Evolutionary conservation across 2,113 vertebrate species (phyloP).

Genomic region (Thomomys bottae): DNA sequence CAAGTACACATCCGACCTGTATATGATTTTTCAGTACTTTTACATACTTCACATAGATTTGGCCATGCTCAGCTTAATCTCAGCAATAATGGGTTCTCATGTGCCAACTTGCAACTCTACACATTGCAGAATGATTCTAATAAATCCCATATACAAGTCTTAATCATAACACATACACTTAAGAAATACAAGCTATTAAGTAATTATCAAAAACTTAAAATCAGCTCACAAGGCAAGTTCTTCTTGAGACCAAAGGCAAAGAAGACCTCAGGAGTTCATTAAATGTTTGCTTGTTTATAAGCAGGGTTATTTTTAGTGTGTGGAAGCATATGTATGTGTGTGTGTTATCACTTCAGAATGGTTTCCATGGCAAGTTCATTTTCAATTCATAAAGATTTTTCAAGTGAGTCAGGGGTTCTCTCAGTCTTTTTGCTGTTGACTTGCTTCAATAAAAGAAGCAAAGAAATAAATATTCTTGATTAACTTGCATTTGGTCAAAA

Average conservation of each 20-base stretch:
- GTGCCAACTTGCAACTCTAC: neutral
- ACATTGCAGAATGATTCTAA: neutral
- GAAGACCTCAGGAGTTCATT: neutral
- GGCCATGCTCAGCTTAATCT: neutral
- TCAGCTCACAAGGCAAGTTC: neutral
- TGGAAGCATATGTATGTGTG: no score
- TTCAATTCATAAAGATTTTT: constrained; percentile 47
- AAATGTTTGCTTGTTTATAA: constrained; percentile 14
- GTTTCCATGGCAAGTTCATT: constrained; percentile 68
- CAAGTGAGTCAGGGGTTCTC: constrained; percentile 28
- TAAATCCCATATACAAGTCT: neutral
- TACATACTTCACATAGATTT: neutral
- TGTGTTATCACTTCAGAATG: constrained; percentile 15
- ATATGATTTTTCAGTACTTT: neutral
- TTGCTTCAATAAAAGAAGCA: neutral
- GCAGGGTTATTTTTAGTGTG: neutral
- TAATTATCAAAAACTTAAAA: neutral
- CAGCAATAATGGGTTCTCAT: neutral
- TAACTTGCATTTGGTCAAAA: constrained; percentile 34
- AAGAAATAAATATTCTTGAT: constrained; percentile 30
- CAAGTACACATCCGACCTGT: neutral
- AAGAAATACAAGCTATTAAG: neutral
- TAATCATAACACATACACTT: neutral
- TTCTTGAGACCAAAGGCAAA: neutral
- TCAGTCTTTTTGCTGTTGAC: constrained; percentile 29